Percentiles rank a stretch among this genome's conserved stretches.
phyloP scores from a whole-genome alignment of 2,797 vertebrate species.

The Dendrocincla tyrannina region DNA sequence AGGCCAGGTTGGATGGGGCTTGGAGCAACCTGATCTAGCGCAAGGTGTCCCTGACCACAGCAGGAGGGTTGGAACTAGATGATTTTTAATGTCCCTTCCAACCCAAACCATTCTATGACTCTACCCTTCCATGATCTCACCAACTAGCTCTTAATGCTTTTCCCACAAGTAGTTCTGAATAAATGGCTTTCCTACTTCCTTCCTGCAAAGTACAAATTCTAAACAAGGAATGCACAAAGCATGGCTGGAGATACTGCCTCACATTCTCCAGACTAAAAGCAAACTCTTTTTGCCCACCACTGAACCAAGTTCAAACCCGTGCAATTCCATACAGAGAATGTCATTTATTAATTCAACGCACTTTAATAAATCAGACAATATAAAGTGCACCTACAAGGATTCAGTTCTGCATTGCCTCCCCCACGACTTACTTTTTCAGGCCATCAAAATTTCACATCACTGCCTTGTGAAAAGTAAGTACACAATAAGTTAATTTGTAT shows the following conservation, averaged over 20 bases:
- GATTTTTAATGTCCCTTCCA: not conserved
- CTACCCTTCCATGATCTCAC: not conserved
- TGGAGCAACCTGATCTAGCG: not conserved
- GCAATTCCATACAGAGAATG: not conserved
- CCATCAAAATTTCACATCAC: slow-evolving; percentile 80
- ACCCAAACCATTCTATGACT: not conserved
- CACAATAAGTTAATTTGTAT: slow-evolving; percentile 85
- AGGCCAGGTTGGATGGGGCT: not conserved
- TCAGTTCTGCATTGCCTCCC: not conserved
- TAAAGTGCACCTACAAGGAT: slow-evolving; percentile 42
- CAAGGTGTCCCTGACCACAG: not conserved
- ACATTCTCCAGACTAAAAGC: not conserved
- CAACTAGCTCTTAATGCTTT: not conserved
- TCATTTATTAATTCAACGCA: slow-evolving; percentile 45
- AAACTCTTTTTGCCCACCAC: not conserved
- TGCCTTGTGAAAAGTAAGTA: slow-evolving; percentile 83
- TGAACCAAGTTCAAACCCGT: not conserved
- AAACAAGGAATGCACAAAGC: not conserved
- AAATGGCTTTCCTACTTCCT: not conserved
- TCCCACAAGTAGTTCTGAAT: not conserved
- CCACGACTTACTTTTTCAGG: slow-evolving; percentile 64
- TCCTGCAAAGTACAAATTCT: not conserved
- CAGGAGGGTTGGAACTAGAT: not conserved
- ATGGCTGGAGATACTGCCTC: not conserved
- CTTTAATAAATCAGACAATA: slow-evolving; percentile 47